Base-by-base conservation (phyloP, 2,113 vertebrate species). In the Rhegmatorhina hoffmannsi region DNA sequence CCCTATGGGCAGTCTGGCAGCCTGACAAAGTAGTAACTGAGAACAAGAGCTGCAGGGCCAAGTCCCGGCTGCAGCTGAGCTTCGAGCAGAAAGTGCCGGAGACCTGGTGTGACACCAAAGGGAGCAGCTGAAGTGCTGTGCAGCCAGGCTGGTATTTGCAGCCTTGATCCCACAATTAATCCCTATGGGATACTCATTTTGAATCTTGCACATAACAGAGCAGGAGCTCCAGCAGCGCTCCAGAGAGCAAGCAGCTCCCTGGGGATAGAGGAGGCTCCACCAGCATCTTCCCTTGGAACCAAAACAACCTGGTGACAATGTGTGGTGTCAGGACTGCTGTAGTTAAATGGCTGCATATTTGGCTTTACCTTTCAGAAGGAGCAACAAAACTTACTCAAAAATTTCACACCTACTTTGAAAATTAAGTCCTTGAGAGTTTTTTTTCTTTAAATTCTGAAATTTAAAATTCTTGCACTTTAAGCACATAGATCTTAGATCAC, bases 1-100 rank as follows among this genome's bases (percentile, higher is more conserved):
- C 81, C 94, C 89, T n/a, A 33, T 20, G 62, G 74, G 62, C 66
- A 56, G 17, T 92, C 62, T 94, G 91, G 92, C 95, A 96, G 64
- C 44, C 49, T 78, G 94, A 92, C 95, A 97, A 84, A 96, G 89
- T 20, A 87, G 84, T 64, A 81, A 94, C 80, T 29, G 76, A 94
- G 89, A 94, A 78, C 84, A 84, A 97, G 70, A 1, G 13, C 76
- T 92, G 55, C 55, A 77, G 79, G 88, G 85, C 82, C 79, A 90
- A 89, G 62, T 63, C 52, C 58, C 0, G 0, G 38, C 87, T 91
- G 93, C 74, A 79, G 78, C 82, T 87, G 70, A 91, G 72, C 58
- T 91, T 28, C 0, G 0, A 2, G 6, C 2, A 0, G 38, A 26
- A 34, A 68, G 63, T n/a, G 58, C 47, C 0, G 0, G 31, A 55